These are phyloP conservation scores for Poecilia gillii DNA, from an alignment of 2,797 vertebrate genomes.

Conservation along the genomic window DNA sequence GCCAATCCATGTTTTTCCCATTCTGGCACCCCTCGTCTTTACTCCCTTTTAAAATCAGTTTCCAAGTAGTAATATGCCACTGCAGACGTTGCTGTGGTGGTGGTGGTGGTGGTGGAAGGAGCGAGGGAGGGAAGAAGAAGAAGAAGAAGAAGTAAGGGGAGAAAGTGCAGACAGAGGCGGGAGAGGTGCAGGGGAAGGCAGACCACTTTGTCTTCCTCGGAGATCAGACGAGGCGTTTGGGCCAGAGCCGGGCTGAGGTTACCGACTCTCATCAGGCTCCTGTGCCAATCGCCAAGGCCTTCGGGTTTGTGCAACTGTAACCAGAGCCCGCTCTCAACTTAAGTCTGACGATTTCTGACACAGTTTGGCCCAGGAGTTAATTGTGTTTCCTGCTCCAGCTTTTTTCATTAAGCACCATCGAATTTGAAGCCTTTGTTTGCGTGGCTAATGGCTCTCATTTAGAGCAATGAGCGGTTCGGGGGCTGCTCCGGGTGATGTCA, in stretches of 20 bases:
- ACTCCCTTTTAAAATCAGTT: conserved; percentile 76
- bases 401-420: conserved; percentile 76
- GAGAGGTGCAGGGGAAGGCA: conserved; percentile 46
- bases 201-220: conserved; percentile 67
- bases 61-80: conserved; percentile 79
- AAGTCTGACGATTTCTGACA: conserved; percentile 66
- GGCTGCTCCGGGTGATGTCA: conserved; percentile 76
- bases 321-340: conserved; percentile 47
- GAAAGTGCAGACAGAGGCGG: conserved; percentile 43
- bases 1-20: conserved; percentile 82
- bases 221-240: conserved; percentile 61
- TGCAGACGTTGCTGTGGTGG: conserved; percentile 71
- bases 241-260: conserved; percentile 59
- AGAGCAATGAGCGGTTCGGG: conserved; percentile 68
- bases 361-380: conserved; percentile 75
- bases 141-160: conserved; percentile 24
- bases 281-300: conserved; percentile 35
- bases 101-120: conserved; percentile 2
- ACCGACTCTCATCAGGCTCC: conserved; percentile 71
- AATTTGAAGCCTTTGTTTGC: conserved; percentile 74
- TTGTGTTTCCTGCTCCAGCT: conserved; percentile 77
- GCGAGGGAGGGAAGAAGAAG: too few species aligned
- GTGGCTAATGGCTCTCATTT: conserved; percentile 78
- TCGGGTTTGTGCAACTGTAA: conserved; percentile 54
- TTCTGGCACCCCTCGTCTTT: conserved; percentile 65